Base-by-base conservation (phyloP, 2,888 invertebrate genomes). In the Thelaira solivaga region DNA sequence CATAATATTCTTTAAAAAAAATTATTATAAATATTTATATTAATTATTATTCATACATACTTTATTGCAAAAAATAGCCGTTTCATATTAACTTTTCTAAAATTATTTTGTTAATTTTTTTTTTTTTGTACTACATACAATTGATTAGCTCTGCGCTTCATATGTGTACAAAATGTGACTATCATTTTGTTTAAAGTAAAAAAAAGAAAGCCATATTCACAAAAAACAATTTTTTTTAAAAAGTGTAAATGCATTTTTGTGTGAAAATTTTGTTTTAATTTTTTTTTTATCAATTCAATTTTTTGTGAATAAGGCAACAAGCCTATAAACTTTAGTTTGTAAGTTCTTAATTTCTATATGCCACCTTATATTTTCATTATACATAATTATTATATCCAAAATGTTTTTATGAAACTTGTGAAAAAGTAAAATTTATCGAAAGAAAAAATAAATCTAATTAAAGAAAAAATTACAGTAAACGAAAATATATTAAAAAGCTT, bases 241-340 rank as follows among this genome's bases (percentile, higher is more conserved):
- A n/a, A n/a, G n/a, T n/a, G n/a, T n/a, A n/a, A n/a, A n/a, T n/a
- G n/a, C n/a, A n/a, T n/a, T n/a, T n/a, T n/a, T n/a, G n/a, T n/a
- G n/a, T n/a, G n/a, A n/a, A n/a, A n/a, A n/a, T n/a, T n/a, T n/a
- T n/a, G n/a, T n/a, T n/a, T n/a, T n/a, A n/a, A n/a, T n/a, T n/a
- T n/a, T n/a, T n/a, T n/a, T n/a, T n/a, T n/a, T n/a, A n/a, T n/a
- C n/a, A n/a, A n/a, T n/a, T n/a, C n/a, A n/a, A n/a, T n/a, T n/a
- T n/a, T n/a, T n/a, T n/a, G n/a, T n/a, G n/a, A n/a, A n/a, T n/a
- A n/a, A n/a, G n/a, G n/a, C n/a, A n/a, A n/a, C n/a, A 53, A 57
- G 69, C 64, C 69, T 67, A 72, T 62, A 62, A 73, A 51, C 16
- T 77, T 64, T 62, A 74, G 74, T 59, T 74, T 41, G 43, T 78